phyloP scores from a whole-genome alignment of 2,797 vertebrate genomes.

The Anolis apletophallus region DNA sequence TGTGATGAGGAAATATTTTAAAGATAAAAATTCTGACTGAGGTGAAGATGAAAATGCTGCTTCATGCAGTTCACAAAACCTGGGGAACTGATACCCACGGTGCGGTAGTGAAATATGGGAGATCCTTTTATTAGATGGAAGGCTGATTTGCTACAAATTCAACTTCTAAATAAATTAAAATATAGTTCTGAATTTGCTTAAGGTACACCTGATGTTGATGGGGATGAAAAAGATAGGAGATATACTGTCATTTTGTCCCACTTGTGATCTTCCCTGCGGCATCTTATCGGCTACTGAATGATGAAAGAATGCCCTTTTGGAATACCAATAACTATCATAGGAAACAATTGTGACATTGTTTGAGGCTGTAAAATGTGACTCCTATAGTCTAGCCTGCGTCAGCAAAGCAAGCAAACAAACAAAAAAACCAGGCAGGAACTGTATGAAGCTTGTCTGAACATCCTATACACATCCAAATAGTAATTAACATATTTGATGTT shows the following conservation, averaged over 20 bases:
- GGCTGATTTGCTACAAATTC: not conserved
- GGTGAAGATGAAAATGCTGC: not conserved
- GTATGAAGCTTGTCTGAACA: not conserved
- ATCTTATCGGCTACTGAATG: not conserved
- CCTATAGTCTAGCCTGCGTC: not conserved
- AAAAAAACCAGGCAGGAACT: not conserved
- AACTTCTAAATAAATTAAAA: not conserved
- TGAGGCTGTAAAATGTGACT: slow-evolving; percentile 6
- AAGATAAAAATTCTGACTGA: not conserved
- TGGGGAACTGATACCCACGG: not conserved
- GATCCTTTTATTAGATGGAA: not conserved
- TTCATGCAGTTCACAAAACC: not conserved
- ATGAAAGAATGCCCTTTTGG: slow-evolving; percentile 6
- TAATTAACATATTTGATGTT: not conserved
- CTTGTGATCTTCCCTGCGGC: slow-evolving; percentile 2
- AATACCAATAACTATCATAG: slow-evolving; percentile 16
- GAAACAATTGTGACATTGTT: slow-evolving; percentile 10
- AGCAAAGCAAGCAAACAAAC: not conserved
- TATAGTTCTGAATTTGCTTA: not conserved
- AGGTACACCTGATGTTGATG: too few relatives aligned
- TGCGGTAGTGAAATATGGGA: not conserved
- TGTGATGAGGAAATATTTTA: not conserved
- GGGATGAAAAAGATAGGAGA: not conserved
- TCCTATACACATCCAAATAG: not conserved
- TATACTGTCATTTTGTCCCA: slow-evolving; percentile 18